Percentiles rank a stretch among this genome's conserved stretches.
phyloP scores from a whole-genome alignment of 1,140 invertebrate genomes.

The Orchestia grillus region DNA sequence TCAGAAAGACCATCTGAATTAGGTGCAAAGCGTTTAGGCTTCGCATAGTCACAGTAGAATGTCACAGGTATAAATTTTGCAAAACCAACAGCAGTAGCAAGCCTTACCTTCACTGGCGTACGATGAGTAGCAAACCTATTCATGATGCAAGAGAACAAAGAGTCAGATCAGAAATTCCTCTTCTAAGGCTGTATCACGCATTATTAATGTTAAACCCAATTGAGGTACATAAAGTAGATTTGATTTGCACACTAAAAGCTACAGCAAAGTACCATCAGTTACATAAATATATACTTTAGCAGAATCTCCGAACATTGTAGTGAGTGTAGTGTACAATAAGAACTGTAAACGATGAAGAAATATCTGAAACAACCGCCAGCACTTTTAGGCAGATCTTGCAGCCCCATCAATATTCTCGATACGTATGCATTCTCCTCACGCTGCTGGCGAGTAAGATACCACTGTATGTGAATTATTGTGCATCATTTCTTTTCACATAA shows the following conservation, averaged over 20 bases:
- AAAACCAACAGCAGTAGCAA: too few species aligned
- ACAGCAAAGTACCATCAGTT: too few species aligned
- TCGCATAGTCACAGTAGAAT: not conserved
- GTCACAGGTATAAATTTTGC: not conserved
- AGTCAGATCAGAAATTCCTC: not conserved
- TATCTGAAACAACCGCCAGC: not conserved
- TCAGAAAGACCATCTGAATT: not conserved
- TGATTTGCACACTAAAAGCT: too few species aligned
- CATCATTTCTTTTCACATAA: not conserved
- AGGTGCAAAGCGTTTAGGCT: not conserved
- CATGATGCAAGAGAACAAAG: not conserved
- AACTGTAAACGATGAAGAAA: not conserved
- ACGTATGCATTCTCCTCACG: not conserved
- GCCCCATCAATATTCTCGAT: not conserved
- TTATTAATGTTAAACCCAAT: not conserved
- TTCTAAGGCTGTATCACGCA: not conserved
- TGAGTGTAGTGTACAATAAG: not conserved
- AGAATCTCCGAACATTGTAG: not conserved
- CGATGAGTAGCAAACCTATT: not conserved
- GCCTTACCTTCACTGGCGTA: not conserved
- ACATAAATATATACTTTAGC: too few species aligned
- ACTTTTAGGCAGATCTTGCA: not conserved
- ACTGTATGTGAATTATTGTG: not conserved
- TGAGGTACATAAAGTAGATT: too few species aligned
- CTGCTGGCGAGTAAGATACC: not conserved